These are phyloP conservation scores for Colletes latitarsis DNA, from an alignment of 1,140 invertebrate genomes.

Conservation along the genomic window DNA sequence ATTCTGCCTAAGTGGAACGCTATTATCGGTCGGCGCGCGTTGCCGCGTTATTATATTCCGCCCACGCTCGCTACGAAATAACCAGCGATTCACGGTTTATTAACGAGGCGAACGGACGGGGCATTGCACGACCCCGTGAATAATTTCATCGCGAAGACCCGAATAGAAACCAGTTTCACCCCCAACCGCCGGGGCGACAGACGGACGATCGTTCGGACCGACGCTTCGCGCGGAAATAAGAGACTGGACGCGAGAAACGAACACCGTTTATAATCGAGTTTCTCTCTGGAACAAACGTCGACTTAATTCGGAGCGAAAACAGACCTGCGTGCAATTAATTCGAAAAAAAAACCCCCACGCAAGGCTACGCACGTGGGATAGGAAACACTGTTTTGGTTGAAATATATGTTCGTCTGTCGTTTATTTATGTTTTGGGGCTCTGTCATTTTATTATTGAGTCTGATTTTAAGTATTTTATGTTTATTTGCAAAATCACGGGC, in stretches of 20 bases:
- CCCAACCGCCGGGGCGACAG: neutral
- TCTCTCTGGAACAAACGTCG: neutral
- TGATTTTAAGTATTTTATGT: no score
- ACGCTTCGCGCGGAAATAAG: neutral
- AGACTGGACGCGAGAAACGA: neutral
- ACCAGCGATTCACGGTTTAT: slow-evolving; percentile 33
- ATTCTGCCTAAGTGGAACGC: slow-evolving; percentile 11
- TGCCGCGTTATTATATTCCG: slow-evolving; percentile 32
- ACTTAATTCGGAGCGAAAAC: neutral
- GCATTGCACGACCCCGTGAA: slow-evolving; percentile 21
- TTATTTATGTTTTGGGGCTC: no score
- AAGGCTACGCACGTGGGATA: neutral
- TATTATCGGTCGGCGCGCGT: neutral
- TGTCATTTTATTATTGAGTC: no score
- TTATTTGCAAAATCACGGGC: no score
- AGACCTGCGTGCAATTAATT: neutral
- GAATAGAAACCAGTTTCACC: neutral
- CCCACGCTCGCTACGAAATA: slow-evolving; percentile 28
- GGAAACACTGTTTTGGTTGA: neutral
- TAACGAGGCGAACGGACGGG: neutral
- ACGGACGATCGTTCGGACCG: neutral
- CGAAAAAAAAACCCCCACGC: slow-evolving; percentile 3
- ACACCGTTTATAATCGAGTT: neutral
- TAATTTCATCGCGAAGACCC: slow-evolving; percentile 28
- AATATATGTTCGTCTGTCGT: no score